Evolutionary conservation across 1,140 invertebrate genomes (phyloP).

Genomic region (Dryas iulia): DNA sequence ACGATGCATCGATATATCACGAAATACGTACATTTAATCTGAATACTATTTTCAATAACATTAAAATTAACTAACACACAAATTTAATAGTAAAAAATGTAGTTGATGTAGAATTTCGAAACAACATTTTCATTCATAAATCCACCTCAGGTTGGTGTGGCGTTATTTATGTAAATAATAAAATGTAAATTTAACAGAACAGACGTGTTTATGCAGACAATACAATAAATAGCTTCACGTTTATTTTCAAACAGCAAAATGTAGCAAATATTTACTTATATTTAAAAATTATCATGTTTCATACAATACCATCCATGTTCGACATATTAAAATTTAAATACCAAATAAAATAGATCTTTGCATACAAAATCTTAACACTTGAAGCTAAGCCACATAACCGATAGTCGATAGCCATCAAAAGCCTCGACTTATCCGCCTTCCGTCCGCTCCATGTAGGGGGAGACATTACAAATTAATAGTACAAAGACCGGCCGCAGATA

Average conservation of each 20-base stretch:
- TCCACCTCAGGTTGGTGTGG: not conserved
- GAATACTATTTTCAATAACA: not conserved
- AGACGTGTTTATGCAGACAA: constrained; percentile 1
- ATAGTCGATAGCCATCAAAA: constrained; percentile 32
- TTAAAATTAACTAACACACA: not conserved
- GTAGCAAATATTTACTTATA: not conserved
- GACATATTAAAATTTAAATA: not conserved
- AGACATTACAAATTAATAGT: constrained; percentile 79
- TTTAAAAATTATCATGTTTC: not conserved
- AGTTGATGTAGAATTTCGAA: not conserved
- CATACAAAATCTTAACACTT: constrained; percentile 1
- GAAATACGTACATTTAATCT: constrained; percentile 25
- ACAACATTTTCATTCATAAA: not conserved
- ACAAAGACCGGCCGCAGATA: constrained; percentile 78
- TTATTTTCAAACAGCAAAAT: not conserved
- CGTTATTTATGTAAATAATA: constrained; percentile 3
- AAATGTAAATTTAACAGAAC: constrained; percentile 1
- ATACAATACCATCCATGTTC: not conserved
- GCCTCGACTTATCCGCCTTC: constrained; percentile 46
- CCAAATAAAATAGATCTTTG: not conserved
- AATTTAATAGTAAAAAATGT: not conserved
- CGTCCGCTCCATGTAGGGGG: constrained; percentile 50
- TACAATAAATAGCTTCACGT: not conserved
- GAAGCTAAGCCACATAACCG: constrained; percentile 10
- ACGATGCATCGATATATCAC: constrained; percentile 42